Evolutionary conservation across 2,888 invertebrate species (phyloP).

Genomic region (Prosopocoilus inquinatus): DNA sequence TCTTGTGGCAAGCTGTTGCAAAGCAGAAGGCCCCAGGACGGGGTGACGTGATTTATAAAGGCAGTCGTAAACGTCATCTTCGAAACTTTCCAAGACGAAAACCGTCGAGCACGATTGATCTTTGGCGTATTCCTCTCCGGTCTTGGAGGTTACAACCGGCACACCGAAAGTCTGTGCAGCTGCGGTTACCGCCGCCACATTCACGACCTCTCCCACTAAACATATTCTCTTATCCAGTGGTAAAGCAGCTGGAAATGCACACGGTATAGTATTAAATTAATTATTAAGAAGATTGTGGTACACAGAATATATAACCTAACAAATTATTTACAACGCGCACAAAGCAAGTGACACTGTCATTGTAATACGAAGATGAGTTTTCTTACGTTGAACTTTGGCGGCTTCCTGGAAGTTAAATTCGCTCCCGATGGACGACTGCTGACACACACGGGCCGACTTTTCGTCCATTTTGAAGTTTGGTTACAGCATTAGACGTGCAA

Average conservation of each 20-base stretch:
- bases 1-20: constrained; percentile 71
- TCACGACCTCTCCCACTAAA: constrained; percentile 58
- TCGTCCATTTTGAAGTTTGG: constrained; percentile 50
- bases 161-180: constrained; percentile 64
- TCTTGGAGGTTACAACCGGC: constrained; percentile 62
- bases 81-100: constrained; percentile 73
- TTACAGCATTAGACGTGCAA: constrained; percentile 32
- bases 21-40: constrained; percentile 78
- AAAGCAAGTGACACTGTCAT: background rate
- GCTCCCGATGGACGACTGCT: constrained; percentile 48
- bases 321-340: constrained; percentile 20
- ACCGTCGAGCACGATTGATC: constrained; percentile 63
- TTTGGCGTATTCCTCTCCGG: constrained; percentile 59
- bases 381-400: constrained; percentile 44
- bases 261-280: background rate
- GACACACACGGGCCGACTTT: constrained; percentile 46
- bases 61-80: constrained; percentile 67
- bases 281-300: background rate
- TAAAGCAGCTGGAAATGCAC: constrained; percentile 38
- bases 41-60: constrained; percentile 66
- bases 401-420: constrained; percentile 47
- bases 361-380: background rate
- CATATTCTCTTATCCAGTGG: constrained; percentile 61
- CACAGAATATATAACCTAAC: constrained; percentile 24
- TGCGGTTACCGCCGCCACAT: constrained; percentile 55